Evolutionary conservation across 2,888 invertebrate genomes (phyloP), one percentile per base, ranked within the genome.

Genomic region (Trichogramma dendrolimi): DNA sequence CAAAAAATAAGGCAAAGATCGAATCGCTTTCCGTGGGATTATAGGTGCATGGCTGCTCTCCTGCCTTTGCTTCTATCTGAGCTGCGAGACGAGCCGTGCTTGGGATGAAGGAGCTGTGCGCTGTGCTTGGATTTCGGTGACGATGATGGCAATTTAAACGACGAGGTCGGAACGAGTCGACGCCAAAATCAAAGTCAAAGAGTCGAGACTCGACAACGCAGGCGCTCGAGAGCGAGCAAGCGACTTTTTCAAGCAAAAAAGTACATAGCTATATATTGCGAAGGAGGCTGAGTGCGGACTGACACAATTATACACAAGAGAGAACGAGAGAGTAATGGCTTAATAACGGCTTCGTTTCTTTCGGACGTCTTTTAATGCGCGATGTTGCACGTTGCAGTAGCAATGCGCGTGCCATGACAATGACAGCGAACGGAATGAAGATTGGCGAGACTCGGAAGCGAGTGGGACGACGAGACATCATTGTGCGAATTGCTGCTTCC

Each of bases 101-200:
- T 27, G 27, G 14, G 27, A 27, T 27, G 27, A 27, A 27, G 27
- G 27, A 27, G 27, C 27, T 27, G 27, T 27, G 27, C 27, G 27
- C 27, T 27, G 27, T 27, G 27, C 27, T 27, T 27, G 50, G 58
- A 58, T 55, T 60, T 52, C 10, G 4, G 5, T 54, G n/a, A 52
- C 55, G 62, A 60, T 64, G 62, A 64, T 64, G 60, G 53, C 58
- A 58, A 58, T 64, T 64, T 64, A 64, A 64, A 64, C 54, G 59
- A 11, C 40, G 42, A 39, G 52, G 53, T 27, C n/a, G 43, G 43
- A 48, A 49, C 14, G 11, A 49, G 11, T 49, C 6, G 49, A 49
- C 49, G 10, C 14, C 14, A 49, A 14, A 49, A n/a, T n/a, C 27
- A 27, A 27, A 27, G 27, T 3, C 27, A 27, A 27, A 27, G 3